A percentile compares a stretch with the other conserved stretches of the same genome.
These are phyloP conservation scores for Meta bourneti DNA, from an alignment of 2,888 invertebrate species.

Conservation along the genomic window DNA sequence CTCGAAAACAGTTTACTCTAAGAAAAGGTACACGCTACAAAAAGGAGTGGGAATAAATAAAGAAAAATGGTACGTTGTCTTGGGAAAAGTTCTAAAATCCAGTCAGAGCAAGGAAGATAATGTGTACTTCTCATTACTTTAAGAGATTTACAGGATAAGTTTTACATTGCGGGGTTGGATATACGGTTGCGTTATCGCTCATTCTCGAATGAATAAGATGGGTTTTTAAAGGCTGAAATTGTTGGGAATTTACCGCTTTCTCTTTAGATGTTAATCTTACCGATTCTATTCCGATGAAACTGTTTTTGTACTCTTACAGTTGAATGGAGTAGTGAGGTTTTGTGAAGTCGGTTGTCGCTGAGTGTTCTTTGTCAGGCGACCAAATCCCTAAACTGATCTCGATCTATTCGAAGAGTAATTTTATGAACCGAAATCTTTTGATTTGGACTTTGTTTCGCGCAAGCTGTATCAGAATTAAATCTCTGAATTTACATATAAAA, in stretches of 20 bases:
- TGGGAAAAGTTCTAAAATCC: slow-evolving; percentile 14
- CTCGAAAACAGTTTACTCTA: not conserved
- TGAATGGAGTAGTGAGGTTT: not conserved
- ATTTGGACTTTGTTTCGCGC: too few relatives aligned
- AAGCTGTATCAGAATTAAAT: too few relatives aligned
- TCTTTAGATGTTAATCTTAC: too few relatives aligned
- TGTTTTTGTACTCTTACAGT: slow-evolving; percentile 1
- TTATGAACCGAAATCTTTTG: too few relatives aligned
- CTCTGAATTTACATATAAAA: too few relatives aligned
- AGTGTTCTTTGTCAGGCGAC: not conserved
- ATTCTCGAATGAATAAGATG: slow-evolving; percentile 4
- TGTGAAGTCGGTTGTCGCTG: too few relatives aligned
- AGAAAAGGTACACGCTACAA: not conserved
- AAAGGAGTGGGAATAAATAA: not conserved
- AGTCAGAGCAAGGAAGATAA: slow-evolving; percentile 6
- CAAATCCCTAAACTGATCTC: not conserved
- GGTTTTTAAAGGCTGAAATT: not conserved
- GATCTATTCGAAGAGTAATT: not conserved
- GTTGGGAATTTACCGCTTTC: not conserved
- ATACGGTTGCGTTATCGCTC: not conserved
- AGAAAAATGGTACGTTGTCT: slow-evolving; percentile 1
- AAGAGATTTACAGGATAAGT: slow-evolving; percentile 34
- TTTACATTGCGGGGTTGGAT: slow-evolving; percentile 28
- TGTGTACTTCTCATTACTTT: slow-evolving; percentile 47
- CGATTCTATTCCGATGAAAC: not conserved